Evolutionary conservation across 2,113 vertebrate species (phyloP).

Genomic region (Balaenoptera acutorostrata): DNA sequence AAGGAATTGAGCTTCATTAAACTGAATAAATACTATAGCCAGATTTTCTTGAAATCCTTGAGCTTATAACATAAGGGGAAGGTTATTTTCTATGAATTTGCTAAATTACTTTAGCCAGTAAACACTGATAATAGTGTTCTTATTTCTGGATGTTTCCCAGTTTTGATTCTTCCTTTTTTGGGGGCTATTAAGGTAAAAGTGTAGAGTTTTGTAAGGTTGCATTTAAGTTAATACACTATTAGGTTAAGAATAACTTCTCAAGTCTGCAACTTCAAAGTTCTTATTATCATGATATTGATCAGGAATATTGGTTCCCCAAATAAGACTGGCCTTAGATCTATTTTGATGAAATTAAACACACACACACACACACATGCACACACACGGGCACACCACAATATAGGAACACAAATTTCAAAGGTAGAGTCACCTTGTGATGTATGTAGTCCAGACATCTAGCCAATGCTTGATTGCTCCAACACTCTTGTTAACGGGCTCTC

Average conservation of each 20-base stretch:
- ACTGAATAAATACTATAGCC: conserved; percentile 46
- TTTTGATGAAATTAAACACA: background rate
- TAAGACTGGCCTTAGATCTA: background rate
- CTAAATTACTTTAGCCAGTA: conserved; percentile 51
- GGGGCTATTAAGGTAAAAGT: background rate
- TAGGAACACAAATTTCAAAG: background rate
- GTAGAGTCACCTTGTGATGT: background rate
- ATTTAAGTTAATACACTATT: background rate
- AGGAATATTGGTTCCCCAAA: background rate
- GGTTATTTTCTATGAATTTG: conserved; percentile 54
- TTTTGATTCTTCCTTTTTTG: background rate
- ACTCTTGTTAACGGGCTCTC: background rate
- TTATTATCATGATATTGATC: background rate
- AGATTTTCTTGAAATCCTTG: conserved; percentile 42
- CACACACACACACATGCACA: background rate
- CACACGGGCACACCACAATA: background rate
- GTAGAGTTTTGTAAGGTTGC: background rate
- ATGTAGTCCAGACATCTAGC: background rate
- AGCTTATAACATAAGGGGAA: conserved; percentile 51
- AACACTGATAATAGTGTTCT: conserved; percentile 30
- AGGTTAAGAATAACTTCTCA: background rate
- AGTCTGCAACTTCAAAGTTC: background rate
- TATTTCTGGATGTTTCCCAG: conserved; percentile 26
- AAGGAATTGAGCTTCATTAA: conserved; percentile 65
- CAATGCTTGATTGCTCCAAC: background rate